These are phyloP conservation scores for Apodemia duryi DNA, from an alignment of 2,888 invertebrate genomes.

Conservation along the genomic window DNA sequence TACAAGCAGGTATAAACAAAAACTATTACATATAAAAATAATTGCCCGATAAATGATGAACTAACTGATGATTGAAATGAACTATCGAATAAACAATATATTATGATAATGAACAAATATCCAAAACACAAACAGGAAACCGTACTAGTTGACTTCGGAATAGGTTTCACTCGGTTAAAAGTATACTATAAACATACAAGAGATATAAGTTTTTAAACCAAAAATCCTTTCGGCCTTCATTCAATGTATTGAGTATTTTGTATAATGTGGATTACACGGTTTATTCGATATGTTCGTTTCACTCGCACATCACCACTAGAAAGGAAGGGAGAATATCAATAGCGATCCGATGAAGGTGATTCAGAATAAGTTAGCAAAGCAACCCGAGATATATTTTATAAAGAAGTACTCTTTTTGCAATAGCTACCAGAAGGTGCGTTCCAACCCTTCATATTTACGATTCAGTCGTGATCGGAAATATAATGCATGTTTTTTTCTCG, in stretches of 20 bases:
- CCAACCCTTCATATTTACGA: constrained; percentile 78
- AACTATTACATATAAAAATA: too few species aligned
- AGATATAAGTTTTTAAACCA: background rate
- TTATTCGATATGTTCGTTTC: background rate
- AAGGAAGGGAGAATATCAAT: constrained; percentile 3
- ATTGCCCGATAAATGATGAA: too few species aligned
- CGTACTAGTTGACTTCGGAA: too few species aligned
- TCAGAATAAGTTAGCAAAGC: constrained; percentile 21
- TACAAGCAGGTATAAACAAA: too few species aligned
- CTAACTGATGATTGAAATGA: too few species aligned
- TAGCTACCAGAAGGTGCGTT: constrained; percentile 71
- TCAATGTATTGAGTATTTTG: background rate
- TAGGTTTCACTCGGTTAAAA: too few species aligned
- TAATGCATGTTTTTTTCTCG: constrained; percentile 48
- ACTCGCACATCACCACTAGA: background rate
- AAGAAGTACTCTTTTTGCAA: constrained; percentile 76
- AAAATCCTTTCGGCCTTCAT: constrained; percentile 1
- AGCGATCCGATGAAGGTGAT: constrained; percentile 15
- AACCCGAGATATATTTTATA: constrained; percentile 72
- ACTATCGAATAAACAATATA: too few species aligned
- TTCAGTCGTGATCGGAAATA: constrained; percentile 77
- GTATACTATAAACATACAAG: background rate
- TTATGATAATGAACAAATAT: too few species aligned
- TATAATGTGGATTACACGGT: background rate
- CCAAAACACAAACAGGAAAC: too few species aligned